Evolutionary conservation across 2,797 vertebrate genomes (phyloP), one percentile per base, ranked within the genome.

Genomic region (Parauchenoglanis punctatus): DNA sequence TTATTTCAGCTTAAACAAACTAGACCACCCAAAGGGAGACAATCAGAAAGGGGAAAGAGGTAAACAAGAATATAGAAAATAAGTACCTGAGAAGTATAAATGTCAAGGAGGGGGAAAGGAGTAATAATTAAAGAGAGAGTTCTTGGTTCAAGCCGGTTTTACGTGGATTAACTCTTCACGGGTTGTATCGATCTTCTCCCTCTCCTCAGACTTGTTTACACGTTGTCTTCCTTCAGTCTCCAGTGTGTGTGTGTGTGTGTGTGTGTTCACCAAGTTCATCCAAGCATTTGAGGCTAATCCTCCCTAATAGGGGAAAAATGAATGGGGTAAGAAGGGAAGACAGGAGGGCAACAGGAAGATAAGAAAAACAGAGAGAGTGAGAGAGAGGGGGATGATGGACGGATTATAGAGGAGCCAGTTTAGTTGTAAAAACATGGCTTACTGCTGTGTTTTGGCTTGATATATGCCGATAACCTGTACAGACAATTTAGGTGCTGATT

Each of bases 251-350:
- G 75, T 84, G 28, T 77, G 73, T 49, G 52, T 73, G 63, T 3
- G 54, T 80, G 31, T 59, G 52, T 58, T 52, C 94, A 95, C 90
- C 35, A 93, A 92, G 94, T 95, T 94, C 95, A 95, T 94, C 93
- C 95, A 96, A 96, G 95, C 95, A 94, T 95, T 93, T 92, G 90
- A 93, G 95, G 94, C 93, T 96, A 96, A 96, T 96, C 95, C 94
- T 28, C 91, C 90, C 92, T 96, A 96, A 96, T 96, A 94, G 93
- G 95, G 91, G 92, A 93, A 95, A 94, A 91, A 92, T 89, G 89
- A 92, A 91, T 84, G 82, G 28, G 58, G 72, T 63, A 67, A 73
- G 72, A 75, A 75, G 25, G 44, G 63, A 56, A 68, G 84, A 49
- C 28, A 85, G 58, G 91, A 90, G 85, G 86, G 35, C 2, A 40